These are phyloP conservation scores for Habroteleia sp. DNA, from an alignment of 2,888 invertebrate genomes.

Conservation along the genomic window DNA sequence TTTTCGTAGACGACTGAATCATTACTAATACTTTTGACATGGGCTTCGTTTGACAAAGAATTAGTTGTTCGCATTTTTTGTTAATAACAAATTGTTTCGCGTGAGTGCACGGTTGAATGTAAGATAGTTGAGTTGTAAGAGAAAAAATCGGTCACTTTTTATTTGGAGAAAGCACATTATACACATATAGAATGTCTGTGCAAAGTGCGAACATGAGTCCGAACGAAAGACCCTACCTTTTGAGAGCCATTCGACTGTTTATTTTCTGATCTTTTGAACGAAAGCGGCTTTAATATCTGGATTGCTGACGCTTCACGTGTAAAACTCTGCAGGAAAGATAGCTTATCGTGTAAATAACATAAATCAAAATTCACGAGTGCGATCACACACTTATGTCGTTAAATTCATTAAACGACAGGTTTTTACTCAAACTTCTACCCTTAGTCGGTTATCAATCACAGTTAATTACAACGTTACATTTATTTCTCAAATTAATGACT, in stretches of 20 bases:
- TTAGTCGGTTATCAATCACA: too few species aligned
- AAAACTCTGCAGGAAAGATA: conserved; percentile 44
- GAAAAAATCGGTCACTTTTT: conserved; percentile 57
- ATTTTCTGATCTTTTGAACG: conserved; percentile 57
- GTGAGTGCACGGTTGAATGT: conserved; percentile 4
- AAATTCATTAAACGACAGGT: too few species aligned
- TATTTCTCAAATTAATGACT: too few species aligned
- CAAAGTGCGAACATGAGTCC: conserved; percentile 53
- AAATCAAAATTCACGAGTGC: conserved; percentile 40
- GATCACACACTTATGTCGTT: conserved; percentile 41
- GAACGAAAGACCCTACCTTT: conserved; percentile 53
- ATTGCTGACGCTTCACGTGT: conserved; percentile 54
- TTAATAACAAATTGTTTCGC: conserved; percentile 36
- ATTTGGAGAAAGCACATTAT: conserved; percentile 15
- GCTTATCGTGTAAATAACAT: conserved; percentile 52
- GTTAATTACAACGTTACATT: too few species aligned
- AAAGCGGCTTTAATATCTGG: conserved; percentile 35
- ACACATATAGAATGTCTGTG: conserved; percentile 32
- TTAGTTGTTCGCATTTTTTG: conserved; percentile 5
- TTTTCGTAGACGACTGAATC: neutral
- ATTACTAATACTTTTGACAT: too few species aligned
- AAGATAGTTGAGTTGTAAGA: conserved; percentile 32
- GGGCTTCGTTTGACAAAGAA: too few species aligned
- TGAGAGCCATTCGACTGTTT: conserved; percentile 57
- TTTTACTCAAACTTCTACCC: too few species aligned